Percentiles rank a stretch among this genome's conserved stretches.
phyloP scores from a whole-genome alignment of 2,113 vertebrate genomes.

The Eurystomus gularis region DNA sequence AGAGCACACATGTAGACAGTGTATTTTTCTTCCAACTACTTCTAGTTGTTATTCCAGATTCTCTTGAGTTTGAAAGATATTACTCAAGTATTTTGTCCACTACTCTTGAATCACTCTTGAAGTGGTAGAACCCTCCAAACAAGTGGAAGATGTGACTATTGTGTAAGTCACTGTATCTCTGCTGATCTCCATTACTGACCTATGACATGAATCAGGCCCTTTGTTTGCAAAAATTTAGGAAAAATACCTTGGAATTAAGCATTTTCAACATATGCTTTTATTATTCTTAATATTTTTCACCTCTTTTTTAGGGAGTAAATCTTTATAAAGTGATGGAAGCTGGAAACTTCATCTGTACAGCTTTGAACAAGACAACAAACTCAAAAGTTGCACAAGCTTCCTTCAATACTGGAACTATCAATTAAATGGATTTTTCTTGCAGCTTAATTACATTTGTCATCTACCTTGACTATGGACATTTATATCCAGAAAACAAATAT shows the following conservation, averaged over 20 bases:
- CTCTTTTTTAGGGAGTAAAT: slow-evolving; percentile 84
- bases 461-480: not conserved
- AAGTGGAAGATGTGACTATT: not conserved
- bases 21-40: not conserved
- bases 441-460: not conserved
- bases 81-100: not conserved
- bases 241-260: not conserved
- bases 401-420: slow-evolving; percentile 49
- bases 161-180: not conserved
- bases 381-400: slow-evolving; percentile 90
- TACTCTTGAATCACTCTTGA: not conserved
- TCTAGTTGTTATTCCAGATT: not conserved
- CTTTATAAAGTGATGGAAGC: slow-evolving; percentile 86
- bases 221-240: not conserved
- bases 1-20: not conserved
- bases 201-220: not conserved
- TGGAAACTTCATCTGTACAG: slow-evolving; percentile 91
- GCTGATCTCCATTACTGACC: not conserved
- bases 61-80: not conserved
- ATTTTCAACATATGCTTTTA: not conserved
- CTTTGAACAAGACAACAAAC: slow-evolving; percentile 85
- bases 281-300: not conserved
- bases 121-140: not conserved
- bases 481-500: not conserved
- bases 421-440: not conserved